Conservation (phyloP, 92 coral and sea anemone species). For the Paramuricea clavata region DNA sequence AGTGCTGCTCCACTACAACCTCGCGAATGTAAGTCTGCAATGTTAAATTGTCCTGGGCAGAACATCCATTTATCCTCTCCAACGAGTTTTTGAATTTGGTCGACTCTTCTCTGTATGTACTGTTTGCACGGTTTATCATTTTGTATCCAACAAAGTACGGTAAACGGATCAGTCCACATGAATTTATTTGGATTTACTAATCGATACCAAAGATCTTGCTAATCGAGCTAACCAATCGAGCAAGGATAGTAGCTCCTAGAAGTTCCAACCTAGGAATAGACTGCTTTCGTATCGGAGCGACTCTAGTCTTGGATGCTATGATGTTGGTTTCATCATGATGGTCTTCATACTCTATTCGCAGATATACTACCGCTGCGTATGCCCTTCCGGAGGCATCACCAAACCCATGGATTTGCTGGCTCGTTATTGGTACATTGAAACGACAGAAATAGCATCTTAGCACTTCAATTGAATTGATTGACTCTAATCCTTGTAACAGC, state of each 20-base stretch:
- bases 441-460: not conserved
- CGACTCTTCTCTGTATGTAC: not conserved
- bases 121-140: not conserved
- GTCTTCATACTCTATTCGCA: conserved; percentile 37
- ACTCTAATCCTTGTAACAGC: not conserved
- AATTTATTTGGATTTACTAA: not conserved
- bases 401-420: not conserved
- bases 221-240: conserved; percentile 12
- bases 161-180: conserved; percentile 28
- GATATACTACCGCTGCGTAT: conserved; percentile 39
- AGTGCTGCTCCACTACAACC: conserved; percentile 6
- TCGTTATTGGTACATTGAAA: not conserved
- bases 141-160: conserved; percentile 22
- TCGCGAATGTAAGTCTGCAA: not conserved
- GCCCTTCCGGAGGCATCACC: conserved; percentile 29
- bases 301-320: conserved; percentile 25
- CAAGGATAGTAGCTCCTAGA: conserved; percentile 19
- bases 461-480: not conserved
- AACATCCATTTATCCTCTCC: conserved; percentile 8
- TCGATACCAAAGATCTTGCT: not conserved
- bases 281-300: conserved; percentile 37
- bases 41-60: conserved; percentile 3
- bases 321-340: not conserved
- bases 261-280: conserved; percentile 51
- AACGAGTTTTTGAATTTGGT: not conserved